A percentile compares a stretch with the other conserved stretches of the same genome.
Conservation (phyloP, 1,140 invertebrate genomes). For the Acromyrmex heyeri region DNA sequence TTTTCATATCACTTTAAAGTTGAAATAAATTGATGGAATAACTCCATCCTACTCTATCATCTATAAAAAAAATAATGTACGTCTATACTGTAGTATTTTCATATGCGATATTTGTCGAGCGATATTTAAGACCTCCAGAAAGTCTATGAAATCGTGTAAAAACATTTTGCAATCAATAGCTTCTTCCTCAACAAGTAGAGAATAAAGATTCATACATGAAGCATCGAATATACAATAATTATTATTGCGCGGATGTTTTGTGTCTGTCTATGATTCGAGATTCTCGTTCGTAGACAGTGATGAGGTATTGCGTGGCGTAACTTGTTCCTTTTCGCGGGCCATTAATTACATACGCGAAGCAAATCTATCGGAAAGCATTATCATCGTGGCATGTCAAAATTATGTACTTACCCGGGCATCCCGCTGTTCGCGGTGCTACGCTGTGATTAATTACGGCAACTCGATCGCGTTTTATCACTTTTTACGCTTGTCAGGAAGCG, state of each 20-base stretch:
- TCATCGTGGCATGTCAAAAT: slow-evolving; percentile 61
- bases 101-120: too few relatives aligned
- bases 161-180: background rate
- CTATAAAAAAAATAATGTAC: too few relatives aligned
- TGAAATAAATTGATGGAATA: too few relatives aligned
- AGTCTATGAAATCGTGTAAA: background rate
- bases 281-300: slow-evolving; percentile 1
- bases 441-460: slow-evolving; percentile 62
- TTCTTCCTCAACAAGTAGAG: too few relatives aligned
- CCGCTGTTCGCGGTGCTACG: slow-evolving; percentile 23
- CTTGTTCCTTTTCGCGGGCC: slow-evolving; percentile 53
- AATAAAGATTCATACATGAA: background rate
- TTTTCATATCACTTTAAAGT: too few relatives aligned
- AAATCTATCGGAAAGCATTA: slow-evolving; percentile 65
- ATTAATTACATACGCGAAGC: slow-evolving; percentile 62
- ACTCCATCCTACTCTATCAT: too few relatives aligned
- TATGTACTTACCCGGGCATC: slow-evolving; percentile 49
- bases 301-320: slow-evolving; percentile 1
- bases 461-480: slow-evolving; percentile 62
- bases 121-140: background rate
- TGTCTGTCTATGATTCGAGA: background rate
- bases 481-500: slow-evolving; percentile 50
- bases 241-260: slow-evolving; percentile 13
- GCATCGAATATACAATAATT: slow-evolving; percentile 10
- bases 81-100: too few relatives aligned